Evolutionary conservation across 2,797 vertebrate species (phyloP).

Genomic region (Phrynocephalus forsythii): DNA sequence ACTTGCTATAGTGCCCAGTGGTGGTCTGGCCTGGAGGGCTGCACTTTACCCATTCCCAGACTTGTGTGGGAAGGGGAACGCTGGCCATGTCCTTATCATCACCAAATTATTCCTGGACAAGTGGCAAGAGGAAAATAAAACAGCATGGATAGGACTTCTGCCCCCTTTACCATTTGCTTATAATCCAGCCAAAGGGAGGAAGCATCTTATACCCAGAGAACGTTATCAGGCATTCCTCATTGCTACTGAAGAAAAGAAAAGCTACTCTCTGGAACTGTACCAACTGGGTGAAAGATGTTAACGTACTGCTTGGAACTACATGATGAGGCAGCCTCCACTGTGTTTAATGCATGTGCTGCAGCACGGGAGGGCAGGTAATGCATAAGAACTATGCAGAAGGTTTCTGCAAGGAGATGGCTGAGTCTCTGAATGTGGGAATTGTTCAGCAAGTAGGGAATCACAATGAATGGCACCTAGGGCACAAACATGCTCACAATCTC

Average conservation of each 20-base stretch:
- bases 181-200: too few relatives aligned
- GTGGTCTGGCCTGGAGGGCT: too few relatives aligned
- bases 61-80: too few relatives aligned
- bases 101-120: too few relatives aligned
- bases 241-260: too few relatives aligned
- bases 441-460: not conserved
- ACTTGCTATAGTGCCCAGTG: too few relatives aligned
- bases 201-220: too few relatives aligned
- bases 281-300: not conserved
- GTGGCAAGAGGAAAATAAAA: too few relatives aligned
- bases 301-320: not conserved
- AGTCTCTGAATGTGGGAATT: not conserved
- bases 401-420: conserved; percentile 5
- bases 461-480: not conserved
- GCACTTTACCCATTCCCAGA: too few relatives aligned
- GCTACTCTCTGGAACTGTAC: not conserved
- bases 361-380: not conserved
- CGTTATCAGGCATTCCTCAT: not conserved
- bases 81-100: too few relatives aligned
- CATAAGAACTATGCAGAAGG: not conserved
- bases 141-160: too few relatives aligned
- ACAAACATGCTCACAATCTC: not conserved
- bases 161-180: too few relatives aligned
- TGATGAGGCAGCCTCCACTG: not conserved
- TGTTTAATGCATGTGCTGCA: not conserved